Evolutionary conservation across 1,140 invertebrate species (phyloP).

Genomic region (Magallana gigas): DNA sequence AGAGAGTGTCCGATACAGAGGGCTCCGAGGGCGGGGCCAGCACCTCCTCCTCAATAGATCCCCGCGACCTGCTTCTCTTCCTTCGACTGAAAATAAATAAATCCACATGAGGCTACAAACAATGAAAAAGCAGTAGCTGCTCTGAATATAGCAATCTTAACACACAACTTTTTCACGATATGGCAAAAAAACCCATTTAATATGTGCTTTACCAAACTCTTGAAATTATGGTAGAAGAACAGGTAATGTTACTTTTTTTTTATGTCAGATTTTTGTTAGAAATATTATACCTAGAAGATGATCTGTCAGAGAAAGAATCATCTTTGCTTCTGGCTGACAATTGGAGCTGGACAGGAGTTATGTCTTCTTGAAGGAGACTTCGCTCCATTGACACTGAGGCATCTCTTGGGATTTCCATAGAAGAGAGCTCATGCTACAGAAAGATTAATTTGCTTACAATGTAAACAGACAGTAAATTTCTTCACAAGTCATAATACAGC

Average conservation of each 20-base stretch:
- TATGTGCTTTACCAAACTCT: too few relatives aligned
- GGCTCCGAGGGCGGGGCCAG: not conserved
- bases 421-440: not conserved
- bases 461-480: too few relatives aligned
- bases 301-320: conserved; percentile 4
- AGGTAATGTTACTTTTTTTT: too few relatives aligned
- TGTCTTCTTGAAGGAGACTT: conserved; percentile 16
- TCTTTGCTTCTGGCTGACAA: conserved; percentile 21
- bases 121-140: too few relatives aligned
- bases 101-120: too few relatives aligned
- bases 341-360: not conserved
- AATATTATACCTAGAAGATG: not conserved
- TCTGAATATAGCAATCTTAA: too few relatives aligned
- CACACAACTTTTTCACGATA: too few relatives aligned
- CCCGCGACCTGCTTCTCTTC: not conserved
- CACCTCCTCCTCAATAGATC: conserved; percentile 3
- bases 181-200: too few relatives aligned
- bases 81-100: not conserved
- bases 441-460: too few relatives aligned
- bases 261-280: too few relatives aligned
- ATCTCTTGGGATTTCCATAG: not conserved
- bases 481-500: too few relatives aligned
- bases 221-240: too few relatives aligned
- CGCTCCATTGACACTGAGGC: not conserved
- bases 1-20: not conserved